phyloP scores from a whole-genome alignment of 2,888 invertebrate genomes.

The Hydriomena furcata region DNA sequence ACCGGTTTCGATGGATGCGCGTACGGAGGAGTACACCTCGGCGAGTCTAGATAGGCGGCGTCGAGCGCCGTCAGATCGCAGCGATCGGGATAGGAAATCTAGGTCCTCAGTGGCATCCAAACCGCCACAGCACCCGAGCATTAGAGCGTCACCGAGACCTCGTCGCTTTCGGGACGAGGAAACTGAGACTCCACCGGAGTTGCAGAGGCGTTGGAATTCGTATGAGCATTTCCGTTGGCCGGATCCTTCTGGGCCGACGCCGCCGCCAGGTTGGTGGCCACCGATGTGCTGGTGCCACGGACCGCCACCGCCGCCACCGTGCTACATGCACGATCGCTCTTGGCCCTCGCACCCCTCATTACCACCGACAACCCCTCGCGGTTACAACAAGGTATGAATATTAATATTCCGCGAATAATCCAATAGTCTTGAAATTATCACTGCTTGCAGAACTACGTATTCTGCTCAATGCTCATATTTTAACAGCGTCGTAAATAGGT shows the following conservation, averaged over 20 bases:
- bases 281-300: conserved; percentile 79
- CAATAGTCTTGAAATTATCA: conserved; percentile 9
- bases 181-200: conserved; percentile 68
- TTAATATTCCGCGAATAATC: conserved; percentile 11
- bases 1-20: conserved; percentile 53
- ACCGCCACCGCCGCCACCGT: conserved; percentile 73
- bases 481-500: background rate
- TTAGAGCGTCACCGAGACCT: conserved; percentile 69
- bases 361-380: conserved; percentile 59
- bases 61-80: conserved; percentile 74
- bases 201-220: conserved; percentile 78
- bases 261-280: conserved; percentile 69
- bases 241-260: conserved; percentile 46
- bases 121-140: conserved; percentile 75
- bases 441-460: conserved; percentile 13
- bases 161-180: conserved; percentile 67
- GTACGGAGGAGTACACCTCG: conserved; percentile 64
- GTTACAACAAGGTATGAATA: conserved; percentile 68
- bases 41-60: conserved; percentile 84
- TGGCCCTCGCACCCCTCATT: conserved; percentile 80
- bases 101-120: conserved; percentile 84
- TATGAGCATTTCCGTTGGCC: conserved; percentile 85
- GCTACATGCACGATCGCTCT: conserved; percentile 75
- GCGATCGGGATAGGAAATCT: conserved; percentile 86
- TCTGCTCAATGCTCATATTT: conserved; percentile 10